Evolutionary conservation across 1,140 invertebrate species (phyloP).

Genomic region (Frieseomelitta varia): DNA sequence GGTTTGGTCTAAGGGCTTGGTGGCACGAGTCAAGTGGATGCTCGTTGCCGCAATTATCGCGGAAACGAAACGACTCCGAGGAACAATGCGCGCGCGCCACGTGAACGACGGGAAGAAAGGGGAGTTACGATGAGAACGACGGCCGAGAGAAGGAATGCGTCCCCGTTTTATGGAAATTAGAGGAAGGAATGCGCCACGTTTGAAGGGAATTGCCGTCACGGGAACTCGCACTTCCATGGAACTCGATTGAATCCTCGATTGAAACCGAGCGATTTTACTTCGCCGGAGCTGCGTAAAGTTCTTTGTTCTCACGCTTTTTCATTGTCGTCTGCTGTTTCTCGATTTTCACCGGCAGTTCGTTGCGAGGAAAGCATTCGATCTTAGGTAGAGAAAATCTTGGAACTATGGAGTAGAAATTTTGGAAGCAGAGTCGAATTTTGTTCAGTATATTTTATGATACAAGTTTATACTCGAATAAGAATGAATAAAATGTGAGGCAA

Average conservation of each 20-base stretch:
- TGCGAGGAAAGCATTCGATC: neutral
- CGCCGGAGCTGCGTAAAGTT: no score
- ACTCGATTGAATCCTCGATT: neutral
- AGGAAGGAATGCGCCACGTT: slow-evolving; percentile 38
- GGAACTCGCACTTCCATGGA: slow-evolving; percentile 1
- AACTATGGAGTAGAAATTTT: no score
- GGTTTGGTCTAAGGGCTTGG: slow-evolving; percentile 58
- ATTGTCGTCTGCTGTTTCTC: neutral
- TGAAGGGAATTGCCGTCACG: slow-evolving; percentile 20
- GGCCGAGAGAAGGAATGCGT: slow-evolving; percentile 1
- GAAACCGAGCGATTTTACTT: no score
- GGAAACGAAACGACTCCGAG: slow-evolving; percentile 58
- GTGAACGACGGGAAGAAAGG: slow-evolving; percentile 8
- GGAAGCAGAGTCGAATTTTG: no score
- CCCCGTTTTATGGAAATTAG: slow-evolving; percentile 49
- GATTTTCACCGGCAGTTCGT: neutral
- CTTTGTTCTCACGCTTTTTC: neutral
- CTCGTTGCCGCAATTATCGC: slow-evolving; percentile 74
- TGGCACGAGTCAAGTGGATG: slow-evolving; percentile 75
- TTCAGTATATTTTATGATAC: no score
- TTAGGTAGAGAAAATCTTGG: neutral
- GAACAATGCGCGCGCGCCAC: slow-evolving; percentile 35
- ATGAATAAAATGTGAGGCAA: no score
- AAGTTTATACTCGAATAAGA: no score
- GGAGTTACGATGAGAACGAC: neutral